These are phyloP conservation scores for Pammene aurita DNA, from an alignment of 2,888 invertebrate genomes.

Conservation along the genomic window DNA sequence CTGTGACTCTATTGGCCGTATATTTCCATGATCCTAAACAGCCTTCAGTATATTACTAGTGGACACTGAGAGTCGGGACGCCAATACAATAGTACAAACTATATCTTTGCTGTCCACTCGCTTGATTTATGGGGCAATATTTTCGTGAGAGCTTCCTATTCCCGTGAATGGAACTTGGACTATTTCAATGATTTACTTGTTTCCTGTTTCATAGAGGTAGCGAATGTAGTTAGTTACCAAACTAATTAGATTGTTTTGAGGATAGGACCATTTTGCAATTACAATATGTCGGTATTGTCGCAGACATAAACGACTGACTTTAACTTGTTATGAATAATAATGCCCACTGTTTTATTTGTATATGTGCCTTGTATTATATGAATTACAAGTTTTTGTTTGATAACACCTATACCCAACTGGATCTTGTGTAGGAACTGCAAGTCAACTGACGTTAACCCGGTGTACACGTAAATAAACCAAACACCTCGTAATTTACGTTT, in stretches of 20 bases:
- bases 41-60: constrained; percentile 69
- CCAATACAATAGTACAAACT: constrained; percentile 60
- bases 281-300: constrained; percentile 1
- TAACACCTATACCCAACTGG: too few relatives aligned
- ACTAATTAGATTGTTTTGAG: constrained; percentile 31
- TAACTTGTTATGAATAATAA: background rate
- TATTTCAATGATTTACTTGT: constrained; percentile 61
- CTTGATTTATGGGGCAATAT: constrained; percentile 70
- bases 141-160: constrained; percentile 58
- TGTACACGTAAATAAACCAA: background rate
- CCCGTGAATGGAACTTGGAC: constrained; percentile 53
- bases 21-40: constrained; percentile 67
- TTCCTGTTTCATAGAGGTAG: constrained; percentile 34
- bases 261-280: constrained; percentile 14
- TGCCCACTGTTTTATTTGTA: too few relatives aligned
- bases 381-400: too few relatives aligned
- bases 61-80: constrained; percentile 59
- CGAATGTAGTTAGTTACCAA: constrained; percentile 23
- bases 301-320: background rate
- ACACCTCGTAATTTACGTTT: background rate
- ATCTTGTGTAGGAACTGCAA: too few relatives aligned
- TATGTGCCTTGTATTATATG: too few relatives aligned
- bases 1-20: constrained; percentile 53
- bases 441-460: background rate
- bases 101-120: constrained; percentile 59